Base-by-base conservation (phyloP, 92 coral and sea anemone genomes). In the Actinostola sp. region DNA sequence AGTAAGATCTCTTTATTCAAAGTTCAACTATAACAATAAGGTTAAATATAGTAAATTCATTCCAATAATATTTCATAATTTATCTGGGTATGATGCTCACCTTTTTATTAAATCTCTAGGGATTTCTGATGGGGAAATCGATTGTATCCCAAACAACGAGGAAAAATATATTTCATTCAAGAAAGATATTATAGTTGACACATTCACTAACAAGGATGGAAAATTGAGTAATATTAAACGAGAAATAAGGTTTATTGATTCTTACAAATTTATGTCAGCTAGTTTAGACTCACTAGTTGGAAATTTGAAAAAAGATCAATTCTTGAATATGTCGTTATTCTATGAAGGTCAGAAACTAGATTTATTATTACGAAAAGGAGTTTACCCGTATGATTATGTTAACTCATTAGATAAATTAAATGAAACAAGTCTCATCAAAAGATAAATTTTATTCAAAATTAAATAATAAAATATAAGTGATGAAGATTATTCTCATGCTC, bases 81-180 rank as follows among this genome's bases (percentile, higher is more conserved):
- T n/a, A n/a, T n/a, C n/a, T n/a, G n/a, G n/a, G n/a, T 61, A 3
- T 21, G 78, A 75, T 46, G 25, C 36, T 0, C 80, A 75, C 19
- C 38, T 65, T 1, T 66, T 77, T 30, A 24, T 67, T 1, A 66
- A 56, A 25, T 55, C 42, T 11, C 64, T 78, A 0, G 84, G 84
- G 25, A 49, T 57, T 0, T 16, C 51, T 2, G 63, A 68, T 23
- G 84, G 84, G 0, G 21, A 78, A 0, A 45, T 69, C 7, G 42
- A 59, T n/a, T 68, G 70, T 36, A 68, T 78, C 7, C 76, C 84
- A 13, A 60, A 69, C 24, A 78, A 67, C 17, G 67, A 66, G 20
- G 82, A 77, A 9, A 77, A 77, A 20, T 77, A 75, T 30, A 64
- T 62, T 9, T 19, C 23, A 6, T 61, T 75, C 34, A 48, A 45